Conservation (phyloP, 2,888 invertebrate genomes). For the Dusona sp. region DNA sequence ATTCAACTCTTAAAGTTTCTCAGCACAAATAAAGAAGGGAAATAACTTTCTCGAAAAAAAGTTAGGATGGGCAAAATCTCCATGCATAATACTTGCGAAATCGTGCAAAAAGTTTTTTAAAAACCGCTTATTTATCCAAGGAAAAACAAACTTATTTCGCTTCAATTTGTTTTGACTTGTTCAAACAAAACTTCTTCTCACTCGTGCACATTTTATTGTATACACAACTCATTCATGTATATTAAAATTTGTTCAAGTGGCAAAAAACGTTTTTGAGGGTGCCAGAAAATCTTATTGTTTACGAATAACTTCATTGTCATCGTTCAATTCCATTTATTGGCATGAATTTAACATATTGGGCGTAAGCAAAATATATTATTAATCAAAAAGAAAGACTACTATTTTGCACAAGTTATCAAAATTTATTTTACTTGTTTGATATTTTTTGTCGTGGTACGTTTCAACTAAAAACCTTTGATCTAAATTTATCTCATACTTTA, state of each 20-base stretch:
- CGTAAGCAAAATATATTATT: too few species aligned
- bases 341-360: too few species aligned
- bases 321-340: too few species aligned
- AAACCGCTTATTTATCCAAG: background rate
- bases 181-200: background rate
- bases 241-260: background rate
- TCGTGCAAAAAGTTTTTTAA: background rate
- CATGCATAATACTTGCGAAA: background rate
- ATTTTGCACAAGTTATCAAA: background rate
- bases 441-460: background rate
- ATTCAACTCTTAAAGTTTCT: conserved; percentile 18
- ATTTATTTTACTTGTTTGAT: background rate
- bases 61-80: background rate
- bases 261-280: background rate
- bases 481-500: too few species aligned
- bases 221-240: background rate
- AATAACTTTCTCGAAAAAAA: background rate
- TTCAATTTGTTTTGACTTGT: background rate
- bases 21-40: background rate
- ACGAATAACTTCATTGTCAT: too few species aligned
- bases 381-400: background rate
- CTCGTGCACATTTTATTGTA: background rate
- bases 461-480: background rate
- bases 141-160: background rate
- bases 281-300: too few species aligned